phyloP scores from a whole-genome alignment of 1,140 invertebrate species.

The Dolichoris vasculosae region DNA sequence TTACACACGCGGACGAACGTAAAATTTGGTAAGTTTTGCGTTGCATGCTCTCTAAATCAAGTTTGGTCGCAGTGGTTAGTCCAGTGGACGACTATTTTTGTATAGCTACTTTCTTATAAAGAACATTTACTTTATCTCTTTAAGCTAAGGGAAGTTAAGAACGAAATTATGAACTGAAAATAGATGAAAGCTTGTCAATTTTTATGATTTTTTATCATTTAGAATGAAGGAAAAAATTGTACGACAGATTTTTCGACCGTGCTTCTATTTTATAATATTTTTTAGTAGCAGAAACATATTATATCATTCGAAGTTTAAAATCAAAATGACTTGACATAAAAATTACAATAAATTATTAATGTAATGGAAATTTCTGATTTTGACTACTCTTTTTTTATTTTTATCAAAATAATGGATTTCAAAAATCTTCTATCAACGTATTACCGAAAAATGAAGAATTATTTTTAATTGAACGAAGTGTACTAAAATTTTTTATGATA shows the following conservation, averaged over 20 bases:
- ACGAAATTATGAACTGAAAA: background rate
- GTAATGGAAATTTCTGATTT: background rate
- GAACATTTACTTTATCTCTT: background rate
- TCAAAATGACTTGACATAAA: no score
- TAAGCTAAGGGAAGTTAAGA: background rate
- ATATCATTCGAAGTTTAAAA: no score
- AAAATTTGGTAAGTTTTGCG: slow-evolving; percentile 15
- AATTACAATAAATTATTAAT: background rate
- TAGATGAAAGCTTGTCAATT: background rate
- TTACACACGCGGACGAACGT: background rate
- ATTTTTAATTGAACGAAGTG: no score
- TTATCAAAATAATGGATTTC: background rate
- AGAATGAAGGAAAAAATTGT: background rate
- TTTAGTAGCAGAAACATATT: no score
- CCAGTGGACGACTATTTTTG: background rate
- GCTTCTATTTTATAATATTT: background rate
- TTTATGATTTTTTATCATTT: background rate
- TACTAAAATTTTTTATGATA: no score
- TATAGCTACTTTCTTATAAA: background rate
- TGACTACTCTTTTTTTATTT: background rate
- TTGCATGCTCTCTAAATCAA: background rate
- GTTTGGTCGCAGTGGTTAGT: background rate
- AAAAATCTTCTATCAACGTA: background rate
- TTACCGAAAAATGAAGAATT: no score
- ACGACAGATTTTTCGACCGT: background rate